Base-by-base conservation (phyloP, 1,140 invertebrate species). In the Agrypnia vestita region DNA sequence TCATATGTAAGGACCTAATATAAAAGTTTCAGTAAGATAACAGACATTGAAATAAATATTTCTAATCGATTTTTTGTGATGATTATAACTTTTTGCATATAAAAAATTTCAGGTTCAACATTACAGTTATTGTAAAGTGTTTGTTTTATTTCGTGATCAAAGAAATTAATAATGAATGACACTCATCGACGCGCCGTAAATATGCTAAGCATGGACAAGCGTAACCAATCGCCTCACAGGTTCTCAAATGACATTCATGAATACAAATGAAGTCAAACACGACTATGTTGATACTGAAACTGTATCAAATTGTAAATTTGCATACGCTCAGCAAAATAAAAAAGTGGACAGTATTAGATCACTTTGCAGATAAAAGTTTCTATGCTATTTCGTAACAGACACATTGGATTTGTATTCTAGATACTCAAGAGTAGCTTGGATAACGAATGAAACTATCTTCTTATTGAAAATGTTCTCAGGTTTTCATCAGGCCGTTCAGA, bases 311-410 rank as follows among this genome's bases (percentile, higher is more conserved):
- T 11, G 15, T 19, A 21, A 21, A 59, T 59, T 21, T 19, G 15
- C 55, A 21, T 59, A 59, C 55, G 17, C 55, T 21, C 3, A 21
- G 55, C 55, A 11, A 3, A 11, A 21, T 13, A 13, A 11, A 9
- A 59, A 21, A 59, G 55, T 19, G 55, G 15, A 21, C 21, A 59
- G 17, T 59, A 59, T 59, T 59, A 59, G 55, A 59, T 59, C 55
- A 59, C 55, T 59, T 35, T 17, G 55, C 55, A 59, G 55, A 59
- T 59, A 59, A 59, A 59, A 59, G 55, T 59, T 59, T 59, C 55
- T 15, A 15, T 15, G 21, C 15, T 59, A 59, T 59, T 59, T 59
- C 55, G 55, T 59, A 59, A 59, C 55, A 3, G 15, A 12, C 55
- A 1, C 11, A 21, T 59, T 59, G 12, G 53, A 56, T 17, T 56